phyloP scores from a whole-genome alignment of 1,140 invertebrate species.

The Drosophila sproati region DNA sequence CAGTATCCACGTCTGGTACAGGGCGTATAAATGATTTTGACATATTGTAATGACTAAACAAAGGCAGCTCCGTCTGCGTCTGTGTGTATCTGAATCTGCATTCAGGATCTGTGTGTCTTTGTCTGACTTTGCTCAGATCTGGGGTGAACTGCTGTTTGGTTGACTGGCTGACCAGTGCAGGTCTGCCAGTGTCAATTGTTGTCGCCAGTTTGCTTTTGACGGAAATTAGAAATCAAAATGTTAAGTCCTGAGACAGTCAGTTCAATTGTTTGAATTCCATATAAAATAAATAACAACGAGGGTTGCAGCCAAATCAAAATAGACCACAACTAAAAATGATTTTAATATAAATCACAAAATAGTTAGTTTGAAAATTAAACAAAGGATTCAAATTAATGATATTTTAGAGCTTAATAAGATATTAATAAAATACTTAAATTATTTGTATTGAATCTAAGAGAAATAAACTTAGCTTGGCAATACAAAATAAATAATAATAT shows the following conservation, averaged over 20 bases:
- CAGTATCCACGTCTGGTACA: constrained; percentile 9
- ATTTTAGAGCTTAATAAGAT: neutral
- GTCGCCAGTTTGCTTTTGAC: constrained; percentile 36
- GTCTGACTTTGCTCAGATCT: constrained; percentile 15
- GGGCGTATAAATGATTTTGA: constrained; percentile 57
- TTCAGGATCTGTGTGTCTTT: neutral
- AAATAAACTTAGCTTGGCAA: too few species aligned
- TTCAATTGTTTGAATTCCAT: constrained; percentile 21
- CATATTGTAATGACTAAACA: constrained; percentile 65
- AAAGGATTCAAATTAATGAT: too few species aligned
- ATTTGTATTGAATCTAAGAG: too few species aligned
- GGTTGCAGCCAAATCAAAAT: neutral
- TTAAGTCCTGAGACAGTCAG: constrained; percentile 30
- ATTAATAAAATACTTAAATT: too few species aligned
- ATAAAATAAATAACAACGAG: neutral
- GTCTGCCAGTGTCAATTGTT: constrained; percentile 48
- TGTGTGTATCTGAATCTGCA: neutral
- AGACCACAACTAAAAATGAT: neutral
- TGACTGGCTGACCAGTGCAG: constrained; percentile 31
- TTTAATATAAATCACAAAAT: neutral
- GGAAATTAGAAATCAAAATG: constrained; percentile 62
- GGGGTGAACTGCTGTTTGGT: constrained; percentile 4
- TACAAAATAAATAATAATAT: too few species aligned
- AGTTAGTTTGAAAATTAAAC: too few species aligned
- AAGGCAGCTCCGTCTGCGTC: constrained; percentile 31